A percentile compares a stretch with the other conserved stretches of the same genome.
phyloP scores from a whole-genome alignment of 92 coral and sea anemone genomes.

The Nematostella vectensis region DNA sequence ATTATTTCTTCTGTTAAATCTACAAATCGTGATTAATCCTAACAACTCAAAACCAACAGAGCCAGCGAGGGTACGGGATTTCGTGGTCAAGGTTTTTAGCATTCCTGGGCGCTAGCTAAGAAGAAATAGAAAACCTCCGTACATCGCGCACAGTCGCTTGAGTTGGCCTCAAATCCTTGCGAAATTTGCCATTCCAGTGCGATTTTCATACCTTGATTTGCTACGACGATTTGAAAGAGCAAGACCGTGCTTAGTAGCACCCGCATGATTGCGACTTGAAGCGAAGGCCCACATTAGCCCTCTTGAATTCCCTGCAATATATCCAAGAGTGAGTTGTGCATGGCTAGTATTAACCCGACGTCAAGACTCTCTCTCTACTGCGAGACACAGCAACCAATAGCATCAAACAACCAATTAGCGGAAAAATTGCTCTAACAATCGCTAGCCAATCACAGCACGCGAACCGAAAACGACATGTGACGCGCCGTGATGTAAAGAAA shows the following conservation, averaged over 20 bases:
- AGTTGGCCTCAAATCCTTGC: slow-evolving; percentile 17
- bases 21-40: slow-evolving; percentile 93
- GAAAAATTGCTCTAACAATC: slow-evolving; percentile 57
- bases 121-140: slow-evolving; percentile 24
- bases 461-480: slow-evolving; percentile 67
- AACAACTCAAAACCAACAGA: slow-evolving; percentile 84
- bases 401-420: slow-evolving; percentile 87
- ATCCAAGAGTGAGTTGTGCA: slow-evolving; percentile 51
- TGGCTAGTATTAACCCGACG: slow-evolving; percentile 66
- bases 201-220: slow-evolving; percentile 58
- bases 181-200: slow-evolving; percentile 16
- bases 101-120: slow-evolving; percentile 22
- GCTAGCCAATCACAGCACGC: slow-evolving; percentile 62
- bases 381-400: slow-evolving; percentile 73
- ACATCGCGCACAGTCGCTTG: slow-evolving; percentile 21
- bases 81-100: slow-evolving; percentile 5
- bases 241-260: slow-evolving; percentile 87
- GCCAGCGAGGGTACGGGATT: slow-evolving; percentile 24
- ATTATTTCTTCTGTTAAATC: slow-evolving; percentile 96
- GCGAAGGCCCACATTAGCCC: slow-evolving; percentile 61
- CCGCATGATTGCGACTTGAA: slow-evolving; percentile 57
- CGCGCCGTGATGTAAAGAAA: slow-evolving; percentile 82
- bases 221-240: slow-evolving; percentile 36
- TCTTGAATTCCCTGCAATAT: slow-evolving; percentile 47
- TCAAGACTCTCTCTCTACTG: slow-evolving; percentile 58